Base-by-base conservation (phyloP, 2,113 vertebrate genomes). In the Stictonetta naevosa region DNA sequence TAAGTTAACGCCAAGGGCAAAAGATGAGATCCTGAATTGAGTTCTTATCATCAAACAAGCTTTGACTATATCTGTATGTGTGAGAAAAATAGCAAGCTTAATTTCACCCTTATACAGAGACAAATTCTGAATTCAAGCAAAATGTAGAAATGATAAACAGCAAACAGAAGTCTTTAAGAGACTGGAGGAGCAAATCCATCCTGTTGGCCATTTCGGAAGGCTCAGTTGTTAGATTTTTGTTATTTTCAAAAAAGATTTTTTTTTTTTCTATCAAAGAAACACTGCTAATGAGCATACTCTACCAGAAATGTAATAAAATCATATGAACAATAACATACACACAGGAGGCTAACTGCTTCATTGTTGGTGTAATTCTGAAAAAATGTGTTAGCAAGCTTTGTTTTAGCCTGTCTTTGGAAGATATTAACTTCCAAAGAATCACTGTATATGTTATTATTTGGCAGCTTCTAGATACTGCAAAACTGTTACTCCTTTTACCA, bases 1-100 rank as follows among this genome's bases (percentile, higher is more conserved):
- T 66, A 66, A 88, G 64, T 95, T 92, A 94, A 97, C 94, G 92
- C 81, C 83, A 93, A 94, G 91, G 89, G 83, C 78, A 94, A 96
- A 96, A 85, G 78, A 93, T 55, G 86, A 92, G 86, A 86, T 58
- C 48, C 78, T 42, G 53, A 50, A 75, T 2, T 69, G 52, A 93
- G 83, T 48, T 83, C 42, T 93, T 86, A 88, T 40, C 72, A 96
- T 89, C 76, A 86, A 90, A 97, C 55, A 95, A 95, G 64, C 58
- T 95, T 91, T 90, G 52, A 93, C 69, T 90, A 6, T 86, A 76
- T 93, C 84, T 92, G 23, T 89, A 78, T 33, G 36, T 68, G 74
- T 53, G 38, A 91, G 92, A 96, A 96, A 83, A 90, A 75, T 33
- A 76, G 66, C 64, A 91, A 96, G 55, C 59, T 86, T 94, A 97